These are phyloP conservation scores for Atta colombica DNA, from an alignment of 1,140 invertebrate species.

Conservation along the genomic window DNA sequence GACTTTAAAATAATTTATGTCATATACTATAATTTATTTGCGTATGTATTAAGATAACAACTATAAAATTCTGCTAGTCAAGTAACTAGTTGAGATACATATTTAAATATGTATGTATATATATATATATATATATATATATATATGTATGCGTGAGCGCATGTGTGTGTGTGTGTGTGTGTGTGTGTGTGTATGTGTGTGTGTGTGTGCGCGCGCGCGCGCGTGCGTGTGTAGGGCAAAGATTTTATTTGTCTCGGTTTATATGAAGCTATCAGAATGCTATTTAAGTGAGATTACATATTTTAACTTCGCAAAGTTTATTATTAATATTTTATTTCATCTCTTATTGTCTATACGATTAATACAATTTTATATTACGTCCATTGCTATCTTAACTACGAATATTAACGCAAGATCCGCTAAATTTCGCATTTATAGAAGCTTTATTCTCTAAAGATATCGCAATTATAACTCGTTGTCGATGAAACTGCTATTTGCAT, in stretches of 20 bases:
- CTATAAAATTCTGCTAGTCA: conserved; percentile 2
- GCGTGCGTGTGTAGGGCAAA: too few relatives aligned
- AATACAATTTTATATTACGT: not conserved
- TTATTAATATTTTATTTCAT: not conserved
- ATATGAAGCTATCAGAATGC: not conserved
- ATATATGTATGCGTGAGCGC: too few relatives aligned
- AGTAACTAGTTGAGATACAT: not conserved
- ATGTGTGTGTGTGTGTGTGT: too few relatives aligned
- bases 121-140: too few relatives aligned
- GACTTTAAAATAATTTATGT: conserved; percentile 37
- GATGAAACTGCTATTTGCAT: conserved; percentile 37
- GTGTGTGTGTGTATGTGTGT: too few relatives aligned
- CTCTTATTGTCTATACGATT: not conserved
- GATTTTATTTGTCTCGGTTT: not conserved
- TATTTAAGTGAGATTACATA: not conserved
- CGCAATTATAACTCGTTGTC: conserved; percentile 11
- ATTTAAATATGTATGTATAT: not conserved
- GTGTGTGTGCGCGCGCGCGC: too few relatives aligned
- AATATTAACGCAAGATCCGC: conserved; percentile 7
- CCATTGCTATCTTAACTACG: not conserved
- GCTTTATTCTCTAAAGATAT: conserved; percentile 9
- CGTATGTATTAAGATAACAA: not conserved
- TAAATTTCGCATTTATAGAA: conserved; percentile 20
- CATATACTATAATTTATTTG: conserved; percentile 22
- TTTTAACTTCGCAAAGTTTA: not conserved